phyloP scores from a whole-genome alignment of 2,797 vertebrate genomes.

The Jordanella pulchra region DNA sequence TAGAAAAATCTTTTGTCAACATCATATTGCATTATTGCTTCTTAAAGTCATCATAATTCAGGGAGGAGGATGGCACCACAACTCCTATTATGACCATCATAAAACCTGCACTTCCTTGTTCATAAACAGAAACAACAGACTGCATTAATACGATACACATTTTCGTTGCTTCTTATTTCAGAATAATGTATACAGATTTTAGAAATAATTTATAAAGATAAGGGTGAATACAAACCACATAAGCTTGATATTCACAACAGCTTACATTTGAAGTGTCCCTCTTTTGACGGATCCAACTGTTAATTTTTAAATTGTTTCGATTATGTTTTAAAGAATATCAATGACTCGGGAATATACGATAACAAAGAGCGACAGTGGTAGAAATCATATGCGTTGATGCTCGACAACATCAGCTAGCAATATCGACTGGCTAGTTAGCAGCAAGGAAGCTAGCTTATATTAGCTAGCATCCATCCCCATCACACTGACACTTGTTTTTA shows the following conservation, averaged over 20 bases:
- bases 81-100: constrained; percentile 25
- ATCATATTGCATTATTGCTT: background rate
- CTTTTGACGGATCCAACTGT: background rate
- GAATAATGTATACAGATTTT: background rate
- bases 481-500: constrained; percentile 26
- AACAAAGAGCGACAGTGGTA: constrained; percentile 14
- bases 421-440: constrained; percentile 60
- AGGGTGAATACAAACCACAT: background rate
- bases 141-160: background rate
- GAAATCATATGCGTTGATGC: constrained; percentile 28
- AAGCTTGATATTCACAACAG: background rate
- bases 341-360: constrained; percentile 10
- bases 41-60: constrained; percentile 4
- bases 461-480: constrained; percentile 56
- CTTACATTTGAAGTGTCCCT: background rate
- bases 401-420: constrained; percentile 58
- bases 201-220: background rate
- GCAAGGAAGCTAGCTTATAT: constrained; percentile 49
- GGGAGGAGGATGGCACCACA: constrained; percentile 6
- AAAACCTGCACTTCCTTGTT: constrained; percentile 42
- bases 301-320: background rate
- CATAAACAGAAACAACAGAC: constrained; percentile 2
- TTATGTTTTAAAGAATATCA: background rate
- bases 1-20: background rate
- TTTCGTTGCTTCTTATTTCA: background rate